Evolutionary conservation across 2,888 invertebrate genomes (phyloP).

Genomic region (Pyrrhopygopsis socrates): DNA sequence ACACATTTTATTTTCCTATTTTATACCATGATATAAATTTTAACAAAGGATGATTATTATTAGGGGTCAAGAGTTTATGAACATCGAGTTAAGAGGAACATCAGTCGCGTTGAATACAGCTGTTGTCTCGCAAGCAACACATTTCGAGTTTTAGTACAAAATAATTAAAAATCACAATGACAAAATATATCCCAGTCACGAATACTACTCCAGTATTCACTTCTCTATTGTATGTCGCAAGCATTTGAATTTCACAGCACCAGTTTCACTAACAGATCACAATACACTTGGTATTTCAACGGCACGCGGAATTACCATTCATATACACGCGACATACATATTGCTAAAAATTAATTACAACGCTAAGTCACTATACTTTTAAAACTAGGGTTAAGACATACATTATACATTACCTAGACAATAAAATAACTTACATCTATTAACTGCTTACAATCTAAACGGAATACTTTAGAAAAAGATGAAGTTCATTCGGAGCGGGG

Average conservation of each 20-base stretch:
- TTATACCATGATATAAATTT: constrained; percentile 94
- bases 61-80: constrained; percentile 90
- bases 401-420: constrained; percentile 93
- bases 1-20: constrained; percentile 94
- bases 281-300: constrained; percentile 80
- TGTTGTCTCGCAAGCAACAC: constrained; percentile 92
- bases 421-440: constrained; percentile 94
- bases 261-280: constrained; percentile 89
- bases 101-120: constrained; percentile 92
- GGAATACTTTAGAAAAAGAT: constrained; percentile 90
- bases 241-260: constrained; percentile 94
- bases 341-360: constrained; percentile 91
- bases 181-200: constrained; percentile 90
- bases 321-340: constrained; percentile 93
- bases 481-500: constrained; percentile 84
- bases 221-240: constrained; percentile 91
- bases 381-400: constrained; percentile 93
- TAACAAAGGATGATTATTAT: constrained; percentile 93
- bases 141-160: constrained; percentile 90
- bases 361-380: constrained; percentile 90
- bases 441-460: constrained; percentile 93
- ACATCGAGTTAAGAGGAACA: constrained; percentile 92
- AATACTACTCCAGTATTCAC: constrained; percentile 90
- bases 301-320: constrained; percentile 89
- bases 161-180: constrained; percentile 90